Conservation (phyloP, 2,888 invertebrate genomes). For the Netelia virgata region DNA sequence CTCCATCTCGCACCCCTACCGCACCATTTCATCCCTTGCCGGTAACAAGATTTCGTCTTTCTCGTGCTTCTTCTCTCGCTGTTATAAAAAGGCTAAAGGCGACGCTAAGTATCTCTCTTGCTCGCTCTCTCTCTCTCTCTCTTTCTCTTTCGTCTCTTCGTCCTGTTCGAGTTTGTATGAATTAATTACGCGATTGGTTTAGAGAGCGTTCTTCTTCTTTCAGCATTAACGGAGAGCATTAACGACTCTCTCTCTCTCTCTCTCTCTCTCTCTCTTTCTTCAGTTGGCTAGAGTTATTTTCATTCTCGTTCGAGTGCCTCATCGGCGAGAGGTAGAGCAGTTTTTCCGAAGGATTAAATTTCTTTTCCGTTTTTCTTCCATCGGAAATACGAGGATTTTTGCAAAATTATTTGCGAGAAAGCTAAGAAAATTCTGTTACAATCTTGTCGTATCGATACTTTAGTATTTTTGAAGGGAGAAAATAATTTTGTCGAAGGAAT, state of each 20-base stretch:
- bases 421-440: not conserved
- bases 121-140: not conserved
- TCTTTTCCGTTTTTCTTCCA: not conserved
- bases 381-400: not conserved
- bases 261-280: too few species aligned
- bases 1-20: not conserved
- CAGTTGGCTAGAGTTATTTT: conserved; percentile 10
- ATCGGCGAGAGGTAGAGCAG: not conserved
- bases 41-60: conserved; percentile 40
- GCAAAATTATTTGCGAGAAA: not conserved
- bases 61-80: not conserved
- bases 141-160: too few species aligned
- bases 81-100: conserved; percentile 35
- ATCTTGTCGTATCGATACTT: not conserved
- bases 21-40: not conserved
- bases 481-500: too few species aligned
- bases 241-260: not conserved
- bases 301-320: conserved; percentile 1
- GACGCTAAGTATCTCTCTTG: not conserved
- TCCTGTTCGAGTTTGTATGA: conserved; percentile 57
- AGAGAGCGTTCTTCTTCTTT: conserved; percentile 63
- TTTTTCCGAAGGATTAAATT: not conserved
- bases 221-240: conserved; percentile 34
- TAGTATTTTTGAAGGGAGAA: not conserved
- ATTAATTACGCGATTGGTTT: conserved; percentile 75